Evolutionary conservation across 2,113 vertebrate genomes (phyloP).

Genomic region (Redunca redunca): DNA sequence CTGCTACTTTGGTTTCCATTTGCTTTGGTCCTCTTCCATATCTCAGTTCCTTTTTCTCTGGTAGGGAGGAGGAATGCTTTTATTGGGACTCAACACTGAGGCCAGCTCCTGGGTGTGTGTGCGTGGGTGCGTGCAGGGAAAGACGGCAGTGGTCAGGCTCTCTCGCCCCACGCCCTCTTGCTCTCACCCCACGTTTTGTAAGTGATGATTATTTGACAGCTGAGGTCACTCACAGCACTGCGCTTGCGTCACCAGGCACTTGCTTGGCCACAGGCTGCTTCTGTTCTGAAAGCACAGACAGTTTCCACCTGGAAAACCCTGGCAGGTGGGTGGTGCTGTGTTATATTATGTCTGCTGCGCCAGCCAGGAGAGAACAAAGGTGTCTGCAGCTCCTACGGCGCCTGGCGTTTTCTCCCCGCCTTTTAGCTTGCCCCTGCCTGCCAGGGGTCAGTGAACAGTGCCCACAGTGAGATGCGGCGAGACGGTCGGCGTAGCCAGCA

Average conservation of each 20-base stretch:
- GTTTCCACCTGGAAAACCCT: background rate
- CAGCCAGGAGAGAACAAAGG: background rate
- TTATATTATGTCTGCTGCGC: rapidly evolving
- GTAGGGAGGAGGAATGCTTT: background rate
- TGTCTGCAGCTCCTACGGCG: background rate
- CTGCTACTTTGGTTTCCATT: background rate
- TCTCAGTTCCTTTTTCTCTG: background rate
- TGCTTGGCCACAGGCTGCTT: background rate
- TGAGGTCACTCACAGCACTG: background rate
- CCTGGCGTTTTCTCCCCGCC: background rate
- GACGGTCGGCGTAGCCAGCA: background rate
- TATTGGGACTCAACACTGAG: background rate
- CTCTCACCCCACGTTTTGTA: background rate
- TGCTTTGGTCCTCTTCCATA: background rate
- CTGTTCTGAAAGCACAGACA: background rate
- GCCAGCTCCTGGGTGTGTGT: background rate
- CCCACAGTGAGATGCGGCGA: background rate
- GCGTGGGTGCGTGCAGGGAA: background rate
- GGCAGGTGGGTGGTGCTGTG: background rate
- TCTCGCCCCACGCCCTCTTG: background rate
- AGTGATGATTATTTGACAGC: background rate
- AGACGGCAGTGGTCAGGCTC: background rate
- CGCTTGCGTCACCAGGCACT: background rate
- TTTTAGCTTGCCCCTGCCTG: background rate
- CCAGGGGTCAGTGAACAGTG: background rate